Evolutionary conservation across 2,888 invertebrate genomes (phyloP).

Genomic region (Acanthosoma haemorrhoidale): DNA sequence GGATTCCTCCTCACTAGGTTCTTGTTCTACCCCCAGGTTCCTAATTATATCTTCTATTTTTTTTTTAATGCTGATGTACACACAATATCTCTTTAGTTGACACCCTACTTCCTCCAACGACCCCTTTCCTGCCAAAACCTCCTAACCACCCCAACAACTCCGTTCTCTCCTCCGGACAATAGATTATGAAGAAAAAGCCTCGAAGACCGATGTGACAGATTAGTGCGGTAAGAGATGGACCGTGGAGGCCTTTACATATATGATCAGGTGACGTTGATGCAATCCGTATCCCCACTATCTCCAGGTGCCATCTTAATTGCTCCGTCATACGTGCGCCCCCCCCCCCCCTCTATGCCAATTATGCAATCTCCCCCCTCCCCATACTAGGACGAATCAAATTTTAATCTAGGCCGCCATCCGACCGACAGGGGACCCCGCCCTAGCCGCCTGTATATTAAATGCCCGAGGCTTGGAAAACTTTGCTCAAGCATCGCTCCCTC

Average conservation of each 20-base stretch:
- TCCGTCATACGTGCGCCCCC: not conserved
- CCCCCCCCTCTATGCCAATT: not conserved
- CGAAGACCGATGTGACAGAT: constrained; percentile 14
- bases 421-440: not conserved
- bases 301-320: constrained; percentile 9
- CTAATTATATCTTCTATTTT: too few relatives aligned
- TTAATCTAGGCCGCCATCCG: not conserved
- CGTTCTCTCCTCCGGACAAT: not conserved
- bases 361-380: not conserved
- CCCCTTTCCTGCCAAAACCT: not conserved
- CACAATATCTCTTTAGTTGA: too few relatives aligned
- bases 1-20: too few relatives aligned
- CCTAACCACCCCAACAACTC: not conserved
- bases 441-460: constrained; percentile 1
- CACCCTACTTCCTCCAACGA: too few relatives aligned
- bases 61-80: too few relatives aligned
- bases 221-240: not conserved
- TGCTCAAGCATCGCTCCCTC: not conserved
- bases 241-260: too few relatives aligned
- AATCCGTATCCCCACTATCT: too few relatives aligned
- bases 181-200: not conserved
- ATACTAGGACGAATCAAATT: not conserved
- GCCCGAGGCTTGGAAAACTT: not conserved
- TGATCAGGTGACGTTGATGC: too few relatives aligned
- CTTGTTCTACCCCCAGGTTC: too few relatives aligned